phyloP scores from a whole-genome alignment of 2,113 vertebrate genomes.

The Trematocara nigrifrons region DNA sequence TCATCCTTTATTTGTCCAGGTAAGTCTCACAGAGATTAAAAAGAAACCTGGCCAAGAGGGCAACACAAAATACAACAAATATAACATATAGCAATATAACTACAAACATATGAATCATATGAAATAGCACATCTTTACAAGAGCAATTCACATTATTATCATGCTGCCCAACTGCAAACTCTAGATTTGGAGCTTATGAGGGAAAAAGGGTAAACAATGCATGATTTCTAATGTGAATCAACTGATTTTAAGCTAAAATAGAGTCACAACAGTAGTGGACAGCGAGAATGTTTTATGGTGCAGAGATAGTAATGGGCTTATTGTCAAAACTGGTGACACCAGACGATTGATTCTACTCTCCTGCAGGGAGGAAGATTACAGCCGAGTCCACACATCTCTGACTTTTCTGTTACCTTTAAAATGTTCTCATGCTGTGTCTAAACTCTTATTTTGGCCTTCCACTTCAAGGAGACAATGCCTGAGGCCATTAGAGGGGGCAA shows the following conservation, averaged over 20 bases:
- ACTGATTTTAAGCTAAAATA: not conserved
- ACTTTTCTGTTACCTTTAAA: not conserved
- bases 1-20: not conserved
- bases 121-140: not conserved
- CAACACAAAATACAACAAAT: not conserved
- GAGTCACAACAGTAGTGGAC: not conserved
- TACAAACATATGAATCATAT: not conserved
- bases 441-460: not conserved
- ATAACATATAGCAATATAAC: not conserved
- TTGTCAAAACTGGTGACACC: not conserved
- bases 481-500: not conserved
- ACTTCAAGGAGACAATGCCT: not conserved
- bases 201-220: not conserved
- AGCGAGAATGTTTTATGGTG: not conserved
- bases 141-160: not conserved
- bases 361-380: not conserved
- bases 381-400: not conserved
- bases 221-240: not conserved
- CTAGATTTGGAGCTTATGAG: not conserved
- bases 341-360: not conserved
- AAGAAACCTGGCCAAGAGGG: not conserved
- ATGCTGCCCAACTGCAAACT: not conserved
- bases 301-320: not conserved
- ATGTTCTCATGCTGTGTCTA: not conserved
- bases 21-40: not conserved